Evolutionary conservation across 1,140 invertebrate genomes (phyloP).

Genomic region (Drosophila nasuta): DNA sequence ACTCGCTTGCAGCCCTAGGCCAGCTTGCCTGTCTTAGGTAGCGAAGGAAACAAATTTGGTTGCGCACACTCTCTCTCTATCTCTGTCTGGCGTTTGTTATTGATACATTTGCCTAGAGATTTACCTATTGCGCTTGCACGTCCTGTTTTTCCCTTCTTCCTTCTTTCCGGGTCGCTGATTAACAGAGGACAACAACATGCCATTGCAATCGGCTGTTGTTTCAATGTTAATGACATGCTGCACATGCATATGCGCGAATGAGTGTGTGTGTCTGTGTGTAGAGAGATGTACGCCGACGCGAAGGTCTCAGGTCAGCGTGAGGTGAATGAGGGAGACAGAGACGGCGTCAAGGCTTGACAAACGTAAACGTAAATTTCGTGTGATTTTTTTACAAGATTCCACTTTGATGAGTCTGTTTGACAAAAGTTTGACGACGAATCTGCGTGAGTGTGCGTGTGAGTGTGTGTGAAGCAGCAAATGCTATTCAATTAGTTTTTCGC

Average conservation of each 20-base stretch:
- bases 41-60: conserved; percentile 22
- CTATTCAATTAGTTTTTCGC: conserved; percentile 76
- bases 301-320: conserved; percentile 45
- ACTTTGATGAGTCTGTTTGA: conserved; percentile 64
- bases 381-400: conserved; percentile 68
- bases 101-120: conserved; percentile 30
- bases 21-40: conserved; percentile 17
- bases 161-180: conserved; percentile 53
- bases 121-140: conserved; percentile 56
- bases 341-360: conserved; percentile 63
- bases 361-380: conserved; percentile 33
- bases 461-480: conserved; percentile 52
- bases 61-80: conserved; percentile 12
- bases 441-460: conserved; percentile 4
- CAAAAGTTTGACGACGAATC: conserved; percentile 21
- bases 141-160: conserved; percentile 34
- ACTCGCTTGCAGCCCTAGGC: conserved; percentile 20
- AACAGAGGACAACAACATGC: conserved; percentile 61
- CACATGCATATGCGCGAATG: conserved; percentile 26
- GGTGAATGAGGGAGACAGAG: not conserved
- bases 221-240: conserved; percentile 70
- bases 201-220: conserved; percentile 41
- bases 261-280: not conserved
- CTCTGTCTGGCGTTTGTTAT: conserved; percentile 27
- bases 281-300: conserved; percentile 24